phyloP scores from a whole-genome alignment of 1,140 invertebrate species.

The Dendroctonus valens region DNA sequence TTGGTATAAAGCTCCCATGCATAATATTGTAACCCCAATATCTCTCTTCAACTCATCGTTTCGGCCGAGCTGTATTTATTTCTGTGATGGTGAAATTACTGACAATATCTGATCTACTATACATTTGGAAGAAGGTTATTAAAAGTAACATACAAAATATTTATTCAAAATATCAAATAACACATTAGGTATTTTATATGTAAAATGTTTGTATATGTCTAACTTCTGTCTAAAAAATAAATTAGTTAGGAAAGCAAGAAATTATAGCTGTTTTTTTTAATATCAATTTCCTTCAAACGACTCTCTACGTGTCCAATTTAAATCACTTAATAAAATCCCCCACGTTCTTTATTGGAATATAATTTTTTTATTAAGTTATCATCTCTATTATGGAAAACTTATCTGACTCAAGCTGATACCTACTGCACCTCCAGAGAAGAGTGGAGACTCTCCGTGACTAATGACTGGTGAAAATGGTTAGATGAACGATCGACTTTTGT shows the following conservation, averaged over 20 bases:
- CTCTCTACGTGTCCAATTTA: too few species aligned
- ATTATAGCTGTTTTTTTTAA: conserved; percentile 14
- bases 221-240: conserved; percentile 26
- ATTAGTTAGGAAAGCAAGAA: conserved; percentile 31
- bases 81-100: conserved; percentile 26
- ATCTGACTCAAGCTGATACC: too few species aligned
- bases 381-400: too few species aligned
- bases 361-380: too few species aligned
- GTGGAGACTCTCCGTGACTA: too few species aligned
- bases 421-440: too few species aligned
- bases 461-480: too few species aligned
- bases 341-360: too few species aligned
- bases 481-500: too few species aligned
- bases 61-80: conserved; percentile 22
- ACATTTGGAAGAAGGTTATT: conserved; percentile 10
- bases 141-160: neutral
- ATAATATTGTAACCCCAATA: neutral
- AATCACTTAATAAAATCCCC: too few species aligned
- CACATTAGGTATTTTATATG: conserved; percentile 30
- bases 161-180: conserved; percentile 2
- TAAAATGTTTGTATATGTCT: conserved; percentile 34
- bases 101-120: conserved; percentile 16
- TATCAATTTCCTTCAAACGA: neutral
- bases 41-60: neutral
- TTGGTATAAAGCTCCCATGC: neutral